Base-by-base conservation (phyloP, 2,888 invertebrate species). In the Latrodectus hesperus region DNA sequence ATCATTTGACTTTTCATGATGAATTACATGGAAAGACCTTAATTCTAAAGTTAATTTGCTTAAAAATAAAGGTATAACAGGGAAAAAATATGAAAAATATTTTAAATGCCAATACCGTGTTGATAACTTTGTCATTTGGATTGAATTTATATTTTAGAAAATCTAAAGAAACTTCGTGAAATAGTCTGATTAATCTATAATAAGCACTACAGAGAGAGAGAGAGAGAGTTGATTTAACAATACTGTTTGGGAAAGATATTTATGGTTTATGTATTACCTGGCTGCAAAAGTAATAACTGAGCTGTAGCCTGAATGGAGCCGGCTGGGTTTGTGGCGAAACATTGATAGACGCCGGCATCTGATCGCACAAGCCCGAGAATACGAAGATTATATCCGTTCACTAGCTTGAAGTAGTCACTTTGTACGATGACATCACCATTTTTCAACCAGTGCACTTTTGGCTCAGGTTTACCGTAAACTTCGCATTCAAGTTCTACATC, bases 271-370 rank as follows among this genome's bases (percentile, higher is more conserved):
- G 11, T 60, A 60, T 75, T 68, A 97, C 98, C 97, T 92, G 95
- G 94, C 90, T 94, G 94, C 14, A 95, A 93, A 83, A 98, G 96
- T 78, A 94, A 93, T 52, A 98, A 94, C 83, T 96, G 95, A 8
- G 97, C 95, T 9, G 96, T 94, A 0, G 96, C 95, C 91, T 96
- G 96, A n/a, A 97, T 95, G 91, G 95, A 95, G 81, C 98, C 99
- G 9, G 96, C 96, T 1, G 95, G 94, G 92, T 98, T 99, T 3
- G 94, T 93, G 26, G 96, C 99, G 89, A 96, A 94, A 92, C 99
- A 99, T 93, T 99, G 98, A 93, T 99, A 99, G 94, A 98, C 96
- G 88, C 98, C 98, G 55, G 96, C 95, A 93, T 99, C 99, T 88
- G 95, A 95, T 52, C 93, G 93, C 91, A 99, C 94, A 90, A 99